These are phyloP conservation scores for Silurus lanzhouensis DNA, from an alignment of 2,797 vertebrate species.

Conservation along the genomic window DNA sequence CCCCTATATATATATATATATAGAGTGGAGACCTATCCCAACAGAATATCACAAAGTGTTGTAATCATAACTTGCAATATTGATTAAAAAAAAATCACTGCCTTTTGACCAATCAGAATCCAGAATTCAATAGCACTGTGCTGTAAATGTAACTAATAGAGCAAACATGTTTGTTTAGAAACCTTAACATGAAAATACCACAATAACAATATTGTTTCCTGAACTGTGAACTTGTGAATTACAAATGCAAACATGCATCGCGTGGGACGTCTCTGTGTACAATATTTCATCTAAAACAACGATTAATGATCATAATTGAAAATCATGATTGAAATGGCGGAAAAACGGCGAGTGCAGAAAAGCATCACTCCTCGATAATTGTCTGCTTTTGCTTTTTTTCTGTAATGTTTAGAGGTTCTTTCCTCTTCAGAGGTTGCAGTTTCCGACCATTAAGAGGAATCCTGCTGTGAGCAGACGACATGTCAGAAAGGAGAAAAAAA, in stretches of 20 bases:
- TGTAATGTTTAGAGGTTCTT: constrained; percentile 76
- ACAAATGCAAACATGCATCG: neutral
- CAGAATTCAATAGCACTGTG: neutral
- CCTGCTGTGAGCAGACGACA: constrained; percentile 85
- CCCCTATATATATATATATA: neutral
- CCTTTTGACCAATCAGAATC: neutral
- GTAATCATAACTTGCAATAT: neutral
- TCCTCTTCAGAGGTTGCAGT: constrained; percentile 75
- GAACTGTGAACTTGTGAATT: neutral
- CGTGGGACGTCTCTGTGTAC: neutral
- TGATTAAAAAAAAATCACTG: neutral
- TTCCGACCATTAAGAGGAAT: constrained; percentile 84
- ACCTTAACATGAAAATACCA: neutral
- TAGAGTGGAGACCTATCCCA: neutral
- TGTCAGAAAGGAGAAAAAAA: constrained; percentile 77
- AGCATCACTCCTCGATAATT: constrained; percentile 84
- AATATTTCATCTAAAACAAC: constrained; percentile 41
- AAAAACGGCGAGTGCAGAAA: constrained; percentile 66
- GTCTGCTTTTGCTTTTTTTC: constrained; percentile 79
- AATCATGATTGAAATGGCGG: constrained; percentile 45
- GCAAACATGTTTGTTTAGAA: neutral
- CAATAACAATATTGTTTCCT: neutral
- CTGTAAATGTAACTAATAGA: neutral
- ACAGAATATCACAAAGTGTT: neutral
- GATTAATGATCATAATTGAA: constrained; percentile 41